Base-by-base conservation (phyloP, 2,113 vertebrate genomes). In the Clarias batrachus region DNA sequence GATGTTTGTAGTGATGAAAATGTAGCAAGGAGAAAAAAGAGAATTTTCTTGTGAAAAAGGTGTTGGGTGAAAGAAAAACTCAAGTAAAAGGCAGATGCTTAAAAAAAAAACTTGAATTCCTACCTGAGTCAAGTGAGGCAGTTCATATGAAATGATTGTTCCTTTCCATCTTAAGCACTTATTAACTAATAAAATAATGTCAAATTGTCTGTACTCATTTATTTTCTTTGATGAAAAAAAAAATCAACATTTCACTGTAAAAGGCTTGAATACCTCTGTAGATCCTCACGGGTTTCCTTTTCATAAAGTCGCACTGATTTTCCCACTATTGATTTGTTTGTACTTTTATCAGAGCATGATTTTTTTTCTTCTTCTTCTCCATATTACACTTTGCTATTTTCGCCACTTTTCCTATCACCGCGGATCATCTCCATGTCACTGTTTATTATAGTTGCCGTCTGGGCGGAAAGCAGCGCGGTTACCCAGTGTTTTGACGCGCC, bases 91-190 rank as follows among this genome's bases (percentile, higher is more conserved):
- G 23, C 11, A 66, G n/a, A 30, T 66, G 63, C 63, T 65, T n/a
- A 13, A 65, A 65, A 65, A n/a, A 48, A 48, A 8, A 41, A 4
- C 48, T 48, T 48, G 8, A 48, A 48, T 48, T 48, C 4, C 37
- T 41, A 4, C 41, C 41, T 57, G 25, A 56, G 25, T 77, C 14
- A 52, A 25, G 23, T 57, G 14, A 78, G 30, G 54, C 33, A 77
- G 74, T 48, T 77, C 74, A 77, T 77, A 77, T 77, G 27, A 52
- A 25, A 30, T 59, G 59, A 78, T 78, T 78, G 19, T 78, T 57
- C 27, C 52, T 78, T 57, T 56, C 76, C 76, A 19, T 25, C 14
- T 11, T 30, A 57, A 78, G 56, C 52, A 78, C n/a, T 56, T 52
- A 78, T 57, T 56, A 16, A 57, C 74, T 56, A 56, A 56, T 27